Base-by-base conservation (phyloP, 2,113 vertebrate genomes). In the Sturnira hondurensis region DNA sequence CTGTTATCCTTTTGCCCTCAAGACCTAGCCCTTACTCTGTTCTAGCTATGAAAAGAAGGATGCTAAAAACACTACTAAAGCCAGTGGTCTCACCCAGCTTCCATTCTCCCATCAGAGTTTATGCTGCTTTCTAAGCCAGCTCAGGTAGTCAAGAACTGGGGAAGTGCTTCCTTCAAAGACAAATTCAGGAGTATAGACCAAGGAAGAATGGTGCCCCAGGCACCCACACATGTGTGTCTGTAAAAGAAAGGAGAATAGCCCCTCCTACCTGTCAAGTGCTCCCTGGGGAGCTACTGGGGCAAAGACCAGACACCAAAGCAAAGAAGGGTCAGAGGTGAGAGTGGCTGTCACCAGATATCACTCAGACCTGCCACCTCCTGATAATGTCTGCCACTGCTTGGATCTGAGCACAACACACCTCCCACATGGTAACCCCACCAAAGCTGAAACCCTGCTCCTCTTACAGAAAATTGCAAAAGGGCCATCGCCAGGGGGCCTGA, bases 401-500 rank as follows among this genome's bases (percentile, higher is more conserved):
- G 9, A 52, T 61, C 82, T 36, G 33, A 58, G 82, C 28, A 19
- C 4, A 10, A n/a, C 31, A 11, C 13, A 7, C 22, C 52, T 43
- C 86, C 45, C 45, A n/a, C 41, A 6, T 1, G 12, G 31, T 19
- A 65, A 36, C n/a, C 36, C 14, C 43, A 15, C 28, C 4, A 7
- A 45, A 38, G 54, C 12, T 5, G 12, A 12, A 77, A 38, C 81
- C 19, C 15, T 1, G 45, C n/a, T n/a, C 56, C 22, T 47, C 41
- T 47, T 43, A 63, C 33, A 41, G 83, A 20, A 93, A 83, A 52
- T 19, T 10, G 19, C 68, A 52, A 63, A 41, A 71, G 15, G 26
- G 38, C 33, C 22, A 13, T 24, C 2, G 3, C 10, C 26, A 58
- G 22, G n/a, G 6, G n/a, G 26, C 15, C 1, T 4, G 4, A 0